Conservation (phyloP, 2,797 vertebrate genomes). For the Microchirus variegatus region DNA sequence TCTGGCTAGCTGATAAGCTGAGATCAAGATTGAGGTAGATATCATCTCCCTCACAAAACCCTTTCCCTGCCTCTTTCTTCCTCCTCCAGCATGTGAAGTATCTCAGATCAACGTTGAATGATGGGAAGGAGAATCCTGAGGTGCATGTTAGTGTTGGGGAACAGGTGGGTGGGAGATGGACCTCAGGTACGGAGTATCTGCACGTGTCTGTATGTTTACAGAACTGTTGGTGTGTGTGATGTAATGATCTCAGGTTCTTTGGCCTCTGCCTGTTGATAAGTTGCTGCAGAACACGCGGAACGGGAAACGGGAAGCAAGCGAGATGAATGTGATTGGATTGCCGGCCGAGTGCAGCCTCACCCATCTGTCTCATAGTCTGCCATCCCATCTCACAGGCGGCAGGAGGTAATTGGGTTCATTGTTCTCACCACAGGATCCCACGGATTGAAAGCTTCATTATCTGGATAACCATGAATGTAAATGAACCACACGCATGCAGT, state of each 20-base stretch:
- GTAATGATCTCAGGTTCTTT: conserved; percentile 76
- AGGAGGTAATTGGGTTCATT: conserved; percentile 90
- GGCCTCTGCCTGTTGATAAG: conserved; percentile 84
- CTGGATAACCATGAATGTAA: conserved; percentile 90
- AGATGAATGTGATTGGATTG: conserved; percentile 89
- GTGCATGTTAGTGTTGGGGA: conserved; percentile 30
- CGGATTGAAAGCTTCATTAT: conserved; percentile 90
- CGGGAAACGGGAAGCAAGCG: conserved; percentile 73
- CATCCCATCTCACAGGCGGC: conserved; percentile 87
- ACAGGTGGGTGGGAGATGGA: conserved; percentile 44
- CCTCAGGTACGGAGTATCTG: conserved; percentile 41
- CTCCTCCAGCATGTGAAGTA: conserved; percentile 48
- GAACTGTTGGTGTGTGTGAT: conserved; percentile 62
- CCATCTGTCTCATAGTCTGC: conserved; percentile 89
- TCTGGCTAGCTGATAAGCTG: conserved; percentile 53
- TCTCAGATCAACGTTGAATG: conserved; percentile 44
- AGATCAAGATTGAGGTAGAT: conserved; percentile 65
- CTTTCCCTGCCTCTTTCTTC: conserved; percentile 30
- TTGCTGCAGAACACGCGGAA: conserved; percentile 77
- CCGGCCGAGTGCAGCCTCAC: conserved; percentile 83
- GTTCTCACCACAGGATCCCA: conserved; percentile 87
- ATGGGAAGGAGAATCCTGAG: conserved; percentile 47
- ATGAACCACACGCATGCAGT: conserved; percentile 84
- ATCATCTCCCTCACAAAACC: conserved; percentile 40
- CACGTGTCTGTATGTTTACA: conserved; percentile 43